These are phyloP conservation scores for Leptobrachium ailaonicum DNA, from an alignment of 2,113 vertebrate genomes.

Conservation along the genomic window DNA sequence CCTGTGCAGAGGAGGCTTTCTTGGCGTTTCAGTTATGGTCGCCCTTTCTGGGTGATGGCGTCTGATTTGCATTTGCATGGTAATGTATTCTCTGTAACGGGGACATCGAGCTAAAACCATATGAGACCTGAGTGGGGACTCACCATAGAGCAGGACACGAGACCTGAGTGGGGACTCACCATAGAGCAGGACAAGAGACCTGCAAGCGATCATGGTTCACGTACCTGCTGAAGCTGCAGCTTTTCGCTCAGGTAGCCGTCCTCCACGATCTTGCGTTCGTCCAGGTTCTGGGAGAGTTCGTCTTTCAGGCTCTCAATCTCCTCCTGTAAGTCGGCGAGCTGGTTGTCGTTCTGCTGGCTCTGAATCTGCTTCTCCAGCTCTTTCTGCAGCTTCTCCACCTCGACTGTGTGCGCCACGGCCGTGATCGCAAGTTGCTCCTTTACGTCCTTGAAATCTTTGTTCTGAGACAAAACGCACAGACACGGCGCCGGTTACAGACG, in stretches of 20 bases:
- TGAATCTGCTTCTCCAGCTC: constrained; percentile 72
- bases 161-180: no score
- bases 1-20: no score
- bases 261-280: constrained; percentile 71
- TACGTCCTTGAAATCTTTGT: constrained; percentile 76
- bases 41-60: no score
- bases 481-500: neutral
- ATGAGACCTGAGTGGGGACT: no score
- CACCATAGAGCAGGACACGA: no score
- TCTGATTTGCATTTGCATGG: no score
- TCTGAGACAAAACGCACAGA: constrained; percentile 62
- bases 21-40: no score
- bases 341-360: constrained; percentile 58
- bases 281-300: constrained; percentile 72
- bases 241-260: constrained; percentile 79
- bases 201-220: neutral
- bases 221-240: constrained; percentile 75
- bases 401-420: constrained; percentile 59
- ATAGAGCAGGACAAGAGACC: no score
- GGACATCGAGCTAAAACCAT: no score
- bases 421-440: constrained; percentile 70
- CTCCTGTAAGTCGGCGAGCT: constrained; percentile 73
- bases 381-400: constrained; percentile 82
- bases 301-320: constrained; percentile 73
- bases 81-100: no score